Conservation (phyloP, 2,888 invertebrate species). For the Caenorhabditis doughertyi region DNA sequence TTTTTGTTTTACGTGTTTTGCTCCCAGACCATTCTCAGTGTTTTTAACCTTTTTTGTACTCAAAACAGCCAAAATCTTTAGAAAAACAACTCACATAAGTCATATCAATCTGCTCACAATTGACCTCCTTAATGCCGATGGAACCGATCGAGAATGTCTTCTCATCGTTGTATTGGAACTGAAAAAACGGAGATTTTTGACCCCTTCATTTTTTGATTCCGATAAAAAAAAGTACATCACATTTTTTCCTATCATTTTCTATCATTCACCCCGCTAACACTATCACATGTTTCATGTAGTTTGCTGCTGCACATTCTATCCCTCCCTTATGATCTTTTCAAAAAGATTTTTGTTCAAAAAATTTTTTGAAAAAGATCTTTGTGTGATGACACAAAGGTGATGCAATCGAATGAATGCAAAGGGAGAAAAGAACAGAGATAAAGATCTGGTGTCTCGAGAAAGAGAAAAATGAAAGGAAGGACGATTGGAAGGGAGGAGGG, state of each 20-base stretch:
- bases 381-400: background rate
- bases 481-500: too few relatives aligned
- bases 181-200: too few relatives aligned
- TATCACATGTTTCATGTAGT: too few relatives aligned
- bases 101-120: slow-evolving; percentile 97
- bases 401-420: background rate
- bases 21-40: too few relatives aligned
- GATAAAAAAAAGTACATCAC: too few relatives aligned
- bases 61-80: background rate
- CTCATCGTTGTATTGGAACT: slow-evolving; percentile 94
- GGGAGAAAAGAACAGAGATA: background rate
- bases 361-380: background rate
- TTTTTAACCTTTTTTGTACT: background rate
- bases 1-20: too few relatives aligned
- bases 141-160: slow-evolving; percentile 96
- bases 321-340: background rate
- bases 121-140: slow-evolving; percentile 95
- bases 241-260: too few relatives aligned
- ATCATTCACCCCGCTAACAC: too few relatives aligned
- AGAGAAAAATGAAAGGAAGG: too few relatives aligned
- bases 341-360: background rate
- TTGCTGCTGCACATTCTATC: too few relatives aligned
- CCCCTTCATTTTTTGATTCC: too few relatives aligned
- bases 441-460: too few relatives aligned
- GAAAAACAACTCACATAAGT: slow-evolving; percentile 88